Conservation (phyloP, 2,888 invertebrate genomes). For the Mimachlamys varia region DNA sequence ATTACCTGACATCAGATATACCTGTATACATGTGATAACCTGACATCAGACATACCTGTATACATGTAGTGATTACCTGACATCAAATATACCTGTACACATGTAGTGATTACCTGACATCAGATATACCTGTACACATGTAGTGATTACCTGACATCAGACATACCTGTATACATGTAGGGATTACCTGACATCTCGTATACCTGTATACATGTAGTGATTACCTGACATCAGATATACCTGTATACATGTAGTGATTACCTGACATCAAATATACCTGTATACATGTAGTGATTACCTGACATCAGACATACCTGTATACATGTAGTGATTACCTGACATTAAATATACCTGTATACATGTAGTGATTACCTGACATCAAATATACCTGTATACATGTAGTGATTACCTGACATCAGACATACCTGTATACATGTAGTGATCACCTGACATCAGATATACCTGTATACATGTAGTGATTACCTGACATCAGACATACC, state of each 20-base stretch:
- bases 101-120: background rate
- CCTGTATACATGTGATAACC: background rate
- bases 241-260: background rate
- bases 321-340: background rate
- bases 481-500: too few relatives aligned
- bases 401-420: slow-evolving; percentile 24
- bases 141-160: slow-evolving; percentile 15
- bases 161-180: background rate
- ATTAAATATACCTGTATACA: background rate
- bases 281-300: background rate
- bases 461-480: too few relatives aligned
- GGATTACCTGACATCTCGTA: background rate
- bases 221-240: background rate
- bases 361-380: slow-evolving; percentile 15
- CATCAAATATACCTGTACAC: background rate
- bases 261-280: background rate
- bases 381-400: background rate
- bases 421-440: background rate
- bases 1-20: background rate
- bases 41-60: background rate
- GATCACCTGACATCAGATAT: background rate
- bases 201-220: background rate
- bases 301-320: background rate
- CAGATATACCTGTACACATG: background rate
- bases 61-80: background rate